Evolutionary conservation across 2,797 vertebrate genomes (phyloP), one percentile per base, ranked within the genome.

Genomic region (Rostrhamus sociabilis): DNA sequence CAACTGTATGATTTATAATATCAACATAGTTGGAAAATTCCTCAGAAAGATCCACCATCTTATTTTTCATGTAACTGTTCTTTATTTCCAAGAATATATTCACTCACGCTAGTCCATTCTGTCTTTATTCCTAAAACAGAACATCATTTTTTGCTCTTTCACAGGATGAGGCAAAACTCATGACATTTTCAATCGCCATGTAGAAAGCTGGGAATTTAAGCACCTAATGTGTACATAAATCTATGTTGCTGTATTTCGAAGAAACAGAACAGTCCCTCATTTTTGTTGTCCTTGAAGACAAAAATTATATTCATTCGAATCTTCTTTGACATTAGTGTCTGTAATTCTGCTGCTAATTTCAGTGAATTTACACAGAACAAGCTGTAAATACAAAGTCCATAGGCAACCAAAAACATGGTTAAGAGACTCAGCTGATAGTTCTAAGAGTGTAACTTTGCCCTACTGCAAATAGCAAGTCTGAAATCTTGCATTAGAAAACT

Each of bases 361-460:
- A 59, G 59, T 29, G 52, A 50, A 66, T 6, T 68, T 77, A 43
- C 1, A n/a, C 4, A 40, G 32, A 64, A 25, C 12, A 63, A 77
- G 4, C 29, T 71, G 10, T 27, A 62, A 72, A 71, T 9, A 16
- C 19, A 8, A 64, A 74, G 12, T 36, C 36, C 12, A 26, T 4
- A 63, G 27, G 5, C 29, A 88, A 74, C 2, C 12, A 45, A 93
- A 85, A 71, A 48, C 8, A 25, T 6, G 7, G 16, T 2, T n/a
- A 48, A 34, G 26, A 78, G 22, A 48, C 4, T 4, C 5, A 67
- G 1, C 0, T 25, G 32, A n/a, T 16, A 29, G 12, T 56, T 80
- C 42, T 58, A 60, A 77, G 31, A 40, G 38, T 2, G 7, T 22
- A 27, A 59, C 22, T 72, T 81, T 75, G 12, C 15, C 40, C 27